A percentile compares a stretch with the other conserved stretches of the same genome.
These are phyloP conservation scores for Corbicula japonica DNA, from an alignment of 2,888 invertebrate genomes.

Conservation along the genomic window DNA sequence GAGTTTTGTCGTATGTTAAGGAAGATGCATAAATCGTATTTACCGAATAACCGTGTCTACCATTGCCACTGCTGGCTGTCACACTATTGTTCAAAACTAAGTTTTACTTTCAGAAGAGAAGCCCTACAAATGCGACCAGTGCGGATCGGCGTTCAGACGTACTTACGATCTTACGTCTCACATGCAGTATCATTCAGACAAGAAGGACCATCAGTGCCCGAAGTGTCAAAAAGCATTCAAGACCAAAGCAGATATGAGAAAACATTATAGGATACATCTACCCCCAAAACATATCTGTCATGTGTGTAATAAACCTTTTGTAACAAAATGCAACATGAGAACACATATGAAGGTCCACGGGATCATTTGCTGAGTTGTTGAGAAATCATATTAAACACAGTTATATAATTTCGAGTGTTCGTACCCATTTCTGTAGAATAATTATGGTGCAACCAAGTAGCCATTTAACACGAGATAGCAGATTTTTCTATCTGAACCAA, in stretches of 20 bases:
- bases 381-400: too few species aligned
- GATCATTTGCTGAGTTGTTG: too few species aligned
- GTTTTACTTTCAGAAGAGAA: conserved; percentile 10
- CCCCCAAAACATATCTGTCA: conserved; percentile 21
- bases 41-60: too few species aligned
- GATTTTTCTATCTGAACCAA: too few species aligned
- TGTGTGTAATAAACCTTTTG: conserved; percentile 21
- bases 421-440: too few species aligned
- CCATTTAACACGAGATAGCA: too few species aligned
- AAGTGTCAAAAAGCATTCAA: conserved; percentile 17
- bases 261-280: conserved; percentile 23
- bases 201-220: background rate
- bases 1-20: too few species aligned
- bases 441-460: too few species aligned
- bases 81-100: too few species aligned
- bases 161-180: background rate
- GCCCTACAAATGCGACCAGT: conserved; percentile 10
- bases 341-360: conserved; percentile 25
- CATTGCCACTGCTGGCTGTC: too few species aligned
- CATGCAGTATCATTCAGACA: conserved; percentile 11
- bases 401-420: too few species aligned
- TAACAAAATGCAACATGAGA: conserved; percentile 24
- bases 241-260: conserved; percentile 5
- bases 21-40: too few species aligned
- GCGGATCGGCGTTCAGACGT: conserved; percentile 12